A percentile compares a stretch with the other conserved stretches of the same genome.
phyloP scores from a whole-genome alignment of 2,113 vertebrate species.

The Chlamydotis undulata region DNA sequence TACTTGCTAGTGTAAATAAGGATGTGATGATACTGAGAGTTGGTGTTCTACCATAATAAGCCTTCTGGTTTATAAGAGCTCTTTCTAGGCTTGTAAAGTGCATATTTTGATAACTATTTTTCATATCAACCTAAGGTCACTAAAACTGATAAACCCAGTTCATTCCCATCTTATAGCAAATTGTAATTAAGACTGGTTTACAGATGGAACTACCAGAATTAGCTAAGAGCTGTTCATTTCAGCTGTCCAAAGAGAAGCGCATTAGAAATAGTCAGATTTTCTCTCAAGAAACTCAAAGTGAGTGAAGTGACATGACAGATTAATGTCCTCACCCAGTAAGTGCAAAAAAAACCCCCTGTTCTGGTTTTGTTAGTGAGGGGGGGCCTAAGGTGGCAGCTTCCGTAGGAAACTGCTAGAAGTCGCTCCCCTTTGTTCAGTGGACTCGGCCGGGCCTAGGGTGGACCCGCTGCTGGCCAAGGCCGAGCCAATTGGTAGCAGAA shows the following conservation, averaged over 20 bases:
- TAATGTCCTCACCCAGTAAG: background rate
- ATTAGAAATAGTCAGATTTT: background rate
- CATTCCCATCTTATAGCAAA: constrained; percentile 5
- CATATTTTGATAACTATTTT: background rate
- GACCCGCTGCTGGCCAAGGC: no score
- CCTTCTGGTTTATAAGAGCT: background rate
- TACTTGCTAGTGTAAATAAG: background rate
- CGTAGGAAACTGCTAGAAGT: no score
- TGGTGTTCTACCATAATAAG: background rate
- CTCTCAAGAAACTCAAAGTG: background rate
- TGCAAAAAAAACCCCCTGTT: background rate
- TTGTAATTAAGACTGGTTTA: background rate
- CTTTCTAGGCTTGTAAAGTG: background rate
- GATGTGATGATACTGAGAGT: background rate
- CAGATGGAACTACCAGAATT: background rate
- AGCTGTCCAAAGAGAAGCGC: background rate
- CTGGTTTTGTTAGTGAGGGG: no score
- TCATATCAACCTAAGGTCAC: constrained; percentile 23
- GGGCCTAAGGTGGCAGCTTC: no score
- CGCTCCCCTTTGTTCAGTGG: no score
- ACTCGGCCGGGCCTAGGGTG: no score
- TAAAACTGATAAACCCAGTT: constrained; percentile 35
- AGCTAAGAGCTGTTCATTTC: background rate
- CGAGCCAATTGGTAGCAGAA: no score
- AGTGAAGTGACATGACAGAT: background rate